Percentiles rank a stretch among this genome's conserved stretches.
phyloP scores from a whole-genome alignment of 2,797 vertebrate species.

The Urocyon cinereoargenteus region DNA sequence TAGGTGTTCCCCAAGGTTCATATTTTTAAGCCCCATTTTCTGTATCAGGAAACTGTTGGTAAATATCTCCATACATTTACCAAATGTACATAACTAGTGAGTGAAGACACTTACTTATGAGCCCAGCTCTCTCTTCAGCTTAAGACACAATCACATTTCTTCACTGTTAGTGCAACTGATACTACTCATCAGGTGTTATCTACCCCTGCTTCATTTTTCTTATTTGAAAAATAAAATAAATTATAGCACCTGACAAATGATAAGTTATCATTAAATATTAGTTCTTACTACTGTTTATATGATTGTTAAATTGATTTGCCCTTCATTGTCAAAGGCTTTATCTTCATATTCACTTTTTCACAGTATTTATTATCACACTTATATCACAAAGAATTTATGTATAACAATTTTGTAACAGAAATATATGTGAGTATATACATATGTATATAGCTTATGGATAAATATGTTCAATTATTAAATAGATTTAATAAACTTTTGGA shows the following conservation, averaged over 20 bases:
- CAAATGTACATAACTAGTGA: not conserved
- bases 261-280: not conserved
- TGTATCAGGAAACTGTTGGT: not conserved
- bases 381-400: not conserved
- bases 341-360: not conserved
- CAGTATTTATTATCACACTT: not conserved
- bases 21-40: not conserved
- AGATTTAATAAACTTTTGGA: not conserved
- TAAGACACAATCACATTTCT: not conserved
- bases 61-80: not conserved
- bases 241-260: not conserved
- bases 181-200: not conserved
- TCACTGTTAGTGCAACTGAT: not conserved
- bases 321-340: not conserved
- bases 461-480: not conserved
- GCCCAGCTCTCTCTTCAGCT: not conserved
- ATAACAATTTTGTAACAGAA: not conserved
- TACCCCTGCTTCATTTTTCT: not conserved
- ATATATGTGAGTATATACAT: not conserved
- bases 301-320: not conserved
- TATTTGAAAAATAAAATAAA: not conserved
- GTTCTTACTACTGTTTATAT: not conserved
- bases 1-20: accelerated
- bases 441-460: not conserved
- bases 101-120: not conserved